Evolutionary conservation across 1,140 invertebrate genomes (phyloP).

Genomic region (Philaenus spumarius): DNA sequence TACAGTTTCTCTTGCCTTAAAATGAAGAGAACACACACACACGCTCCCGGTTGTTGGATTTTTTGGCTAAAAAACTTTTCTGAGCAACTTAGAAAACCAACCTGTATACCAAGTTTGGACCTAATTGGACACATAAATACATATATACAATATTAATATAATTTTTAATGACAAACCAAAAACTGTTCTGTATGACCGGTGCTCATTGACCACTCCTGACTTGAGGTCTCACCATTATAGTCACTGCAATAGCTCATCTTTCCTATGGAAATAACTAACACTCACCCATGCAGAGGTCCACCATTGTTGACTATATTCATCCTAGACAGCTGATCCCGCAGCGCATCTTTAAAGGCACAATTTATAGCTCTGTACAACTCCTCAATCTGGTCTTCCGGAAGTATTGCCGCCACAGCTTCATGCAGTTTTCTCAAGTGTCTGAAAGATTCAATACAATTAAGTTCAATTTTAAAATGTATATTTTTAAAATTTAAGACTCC

Average conservation of each 20-base stretch:
- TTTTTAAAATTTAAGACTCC: too few relatives aligned
- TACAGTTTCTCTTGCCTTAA: background rate
- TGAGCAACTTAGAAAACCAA: too few relatives aligned
- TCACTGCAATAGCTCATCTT: too few relatives aligned
- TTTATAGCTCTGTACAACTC: conserved; percentile 79
- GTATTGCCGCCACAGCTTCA: conserved; percentile 76
- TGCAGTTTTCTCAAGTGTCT: conserved; percentile 88
- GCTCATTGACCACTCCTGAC: too few relatives aligned
- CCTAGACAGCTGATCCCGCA: conserved; percentile 73
- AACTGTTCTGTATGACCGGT: too few relatives aligned
- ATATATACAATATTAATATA: background rate
- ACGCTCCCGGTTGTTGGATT: too few relatives aligned
- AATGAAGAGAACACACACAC: background rate
- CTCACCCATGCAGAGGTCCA: conserved; percentile 87
- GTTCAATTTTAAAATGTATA: too few relatives aligned
- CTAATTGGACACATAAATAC: background rate
- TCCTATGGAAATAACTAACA: too few relatives aligned
- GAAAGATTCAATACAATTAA: too few relatives aligned
- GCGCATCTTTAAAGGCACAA: conserved; percentile 76
- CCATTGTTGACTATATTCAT: conserved; percentile 92
- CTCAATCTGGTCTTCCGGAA: conserved; percentile 65
- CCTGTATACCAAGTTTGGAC: background rate
- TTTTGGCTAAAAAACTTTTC: too few relatives aligned
- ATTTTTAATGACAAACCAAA: too few relatives aligned
- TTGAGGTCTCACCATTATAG: too few relatives aligned